These are phyloP conservation scores for Lithophane semibrunnea DNA, from an alignment of 2,888 invertebrate species.

Conservation along the genomic window DNA sequence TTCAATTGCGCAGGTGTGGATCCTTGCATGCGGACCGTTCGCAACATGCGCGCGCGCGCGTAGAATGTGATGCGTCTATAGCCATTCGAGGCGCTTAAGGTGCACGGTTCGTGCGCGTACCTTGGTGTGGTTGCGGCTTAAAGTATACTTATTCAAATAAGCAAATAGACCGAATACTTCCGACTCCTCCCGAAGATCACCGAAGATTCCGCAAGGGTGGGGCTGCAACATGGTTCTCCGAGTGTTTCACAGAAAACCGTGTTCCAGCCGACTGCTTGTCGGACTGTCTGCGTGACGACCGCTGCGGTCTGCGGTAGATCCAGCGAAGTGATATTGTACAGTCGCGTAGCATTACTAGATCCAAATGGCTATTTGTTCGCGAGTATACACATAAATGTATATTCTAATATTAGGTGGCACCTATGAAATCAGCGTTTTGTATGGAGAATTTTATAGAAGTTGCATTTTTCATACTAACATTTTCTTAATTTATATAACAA, in stretches of 20 bases:
- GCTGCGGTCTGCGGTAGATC: not conserved
- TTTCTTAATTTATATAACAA: no score
- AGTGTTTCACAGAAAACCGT: conserved; percentile 43
- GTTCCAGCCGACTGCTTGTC: conserved; percentile 39
- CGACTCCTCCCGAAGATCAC: not conserved
- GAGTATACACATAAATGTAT: not conserved
- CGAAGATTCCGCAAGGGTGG: conserved; percentile 22
- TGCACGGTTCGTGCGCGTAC: no score
- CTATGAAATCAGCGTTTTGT: no score
- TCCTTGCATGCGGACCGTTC: no score
- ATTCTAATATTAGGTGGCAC: no score
- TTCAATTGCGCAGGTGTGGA: no score
- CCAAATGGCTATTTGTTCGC: not conserved
- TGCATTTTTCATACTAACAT: no score
- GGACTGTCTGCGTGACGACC: conserved; percentile 1
- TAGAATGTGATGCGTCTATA: no score
- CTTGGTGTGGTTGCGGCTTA: no score
- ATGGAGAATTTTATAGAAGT: no score
- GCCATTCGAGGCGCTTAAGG: no score
- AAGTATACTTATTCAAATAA: not conserved
- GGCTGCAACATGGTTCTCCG: conserved; percentile 44
- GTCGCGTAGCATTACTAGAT: not conserved
- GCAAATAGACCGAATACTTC: not conserved
- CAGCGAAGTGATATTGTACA: not conserved
- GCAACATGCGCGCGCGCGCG: no score